These are phyloP conservation scores for Embiotoca jacksoni DNA, from an alignment of 2,113 vertebrate genomes.

Conservation along the genomic window DNA sequence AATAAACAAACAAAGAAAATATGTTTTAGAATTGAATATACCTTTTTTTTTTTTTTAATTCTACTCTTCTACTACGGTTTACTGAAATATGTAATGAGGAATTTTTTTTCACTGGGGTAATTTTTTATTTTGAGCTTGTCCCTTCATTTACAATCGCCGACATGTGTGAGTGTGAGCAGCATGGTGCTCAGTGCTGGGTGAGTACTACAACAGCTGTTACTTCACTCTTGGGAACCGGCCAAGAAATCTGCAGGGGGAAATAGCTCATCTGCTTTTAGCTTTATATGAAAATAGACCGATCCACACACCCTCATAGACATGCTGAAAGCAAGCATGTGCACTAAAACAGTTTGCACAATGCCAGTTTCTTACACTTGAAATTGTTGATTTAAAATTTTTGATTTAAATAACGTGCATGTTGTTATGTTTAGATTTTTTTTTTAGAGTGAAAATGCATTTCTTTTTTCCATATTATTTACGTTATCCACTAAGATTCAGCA, in stretches of 20 bases:
- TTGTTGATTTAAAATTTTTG: background rate
- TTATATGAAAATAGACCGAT: slow-evolving; percentile 54
- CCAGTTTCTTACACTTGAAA: slow-evolving; percentile 9
- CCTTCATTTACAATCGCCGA: background rate
- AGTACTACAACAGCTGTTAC: slow-evolving; percentile 73
- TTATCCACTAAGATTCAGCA: background rate
- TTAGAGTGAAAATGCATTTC: too few species aligned
- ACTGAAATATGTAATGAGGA: too few species aligned
- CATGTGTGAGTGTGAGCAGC: slow-evolving; percentile 34
- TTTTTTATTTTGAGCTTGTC: background rate
- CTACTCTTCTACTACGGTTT: too few species aligned
- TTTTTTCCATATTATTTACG: background rate
- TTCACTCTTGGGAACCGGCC: slow-evolving; percentile 43
- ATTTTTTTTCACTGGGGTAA: too few species aligned
- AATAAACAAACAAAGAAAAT: too few species aligned
- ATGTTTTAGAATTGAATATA: too few species aligned
- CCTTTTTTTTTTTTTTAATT: too few species aligned
- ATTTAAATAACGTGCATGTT: background rate
- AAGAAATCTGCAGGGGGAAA: slow-evolving; percentile 29
- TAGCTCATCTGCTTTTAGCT: slow-evolving; percentile 39
- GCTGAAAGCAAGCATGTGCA: slow-evolving; percentile 1
- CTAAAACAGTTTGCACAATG: slow-evolving; percentile 4
- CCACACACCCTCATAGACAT: background rate
- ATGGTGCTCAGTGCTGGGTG: slow-evolving; percentile 22
- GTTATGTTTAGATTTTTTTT: background rate